Evolutionary conservation across 2,113 vertebrate genomes (phyloP).

Genomic region (Rhinolophus sinicus): DNA sequence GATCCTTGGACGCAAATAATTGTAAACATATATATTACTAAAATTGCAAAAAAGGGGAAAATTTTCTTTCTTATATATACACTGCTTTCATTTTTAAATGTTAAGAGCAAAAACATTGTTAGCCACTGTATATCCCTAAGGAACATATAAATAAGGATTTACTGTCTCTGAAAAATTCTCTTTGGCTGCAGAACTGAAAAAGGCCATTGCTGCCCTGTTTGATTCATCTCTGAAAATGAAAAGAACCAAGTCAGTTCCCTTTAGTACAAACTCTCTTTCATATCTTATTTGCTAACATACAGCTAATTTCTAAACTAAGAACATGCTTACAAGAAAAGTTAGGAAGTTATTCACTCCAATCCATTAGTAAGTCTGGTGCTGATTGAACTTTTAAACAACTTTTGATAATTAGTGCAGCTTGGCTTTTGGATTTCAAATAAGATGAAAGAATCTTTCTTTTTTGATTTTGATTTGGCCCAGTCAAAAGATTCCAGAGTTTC

Average conservation of each 20-base stretch:
- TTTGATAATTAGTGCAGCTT: constrained; percentile 68
- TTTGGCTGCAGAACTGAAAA: constrained; percentile 74
- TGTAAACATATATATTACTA: background rate
- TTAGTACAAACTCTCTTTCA: constrained; percentile 65
- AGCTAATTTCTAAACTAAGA: constrained; percentile 80
- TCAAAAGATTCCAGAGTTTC: constrained; percentile 17
- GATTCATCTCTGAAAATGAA: constrained; percentile 74
- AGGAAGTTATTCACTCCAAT: constrained; percentile 58
- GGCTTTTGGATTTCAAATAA: constrained; percentile 75
- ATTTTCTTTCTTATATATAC: background rate
- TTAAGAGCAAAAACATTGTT: constrained; percentile 36
- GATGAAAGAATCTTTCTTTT: constrained; percentile 75
- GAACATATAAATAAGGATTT: constrained; percentile 73
- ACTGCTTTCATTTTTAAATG: constrained; percentile 58
- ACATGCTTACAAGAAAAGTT: constrained; percentile 62
- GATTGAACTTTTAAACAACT: constrained; percentile 72
- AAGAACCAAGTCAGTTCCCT: constrained; percentile 76
- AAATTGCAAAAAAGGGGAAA: background rate
- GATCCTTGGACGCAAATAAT: background rate
- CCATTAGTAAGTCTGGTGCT: constrained; percentile 67
- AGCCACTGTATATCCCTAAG: constrained; percentile 59
- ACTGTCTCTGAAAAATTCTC: constrained; percentile 66
- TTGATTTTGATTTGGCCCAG: constrained; percentile 47
- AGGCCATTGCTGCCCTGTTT: constrained; percentile 65
- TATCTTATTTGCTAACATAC: constrained; percentile 82